Conservation (phyloP, 2,888 invertebrate genomes). For the Cataglyphis rosenhaueri region DNA sequence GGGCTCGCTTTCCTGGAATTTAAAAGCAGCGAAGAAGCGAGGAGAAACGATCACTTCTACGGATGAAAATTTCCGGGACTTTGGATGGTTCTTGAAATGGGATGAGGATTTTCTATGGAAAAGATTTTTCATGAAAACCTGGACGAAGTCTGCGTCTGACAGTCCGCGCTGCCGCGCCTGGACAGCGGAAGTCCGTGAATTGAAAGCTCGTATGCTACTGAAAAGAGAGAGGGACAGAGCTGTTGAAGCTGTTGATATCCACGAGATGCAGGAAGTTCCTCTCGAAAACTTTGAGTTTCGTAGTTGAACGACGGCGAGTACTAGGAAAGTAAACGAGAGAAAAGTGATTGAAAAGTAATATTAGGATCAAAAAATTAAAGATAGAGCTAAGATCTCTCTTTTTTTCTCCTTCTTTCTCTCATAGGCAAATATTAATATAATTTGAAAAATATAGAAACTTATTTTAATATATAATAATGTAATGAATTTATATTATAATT, state of each 20-base stretch:
- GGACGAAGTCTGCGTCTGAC: slow-evolving; percentile 65
- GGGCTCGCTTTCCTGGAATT: slow-evolving; percentile 36
- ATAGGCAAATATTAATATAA: not conserved
- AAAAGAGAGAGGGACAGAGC: slow-evolving; percentile 6
- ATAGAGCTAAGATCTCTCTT: not conserved
- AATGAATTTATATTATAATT: not conserved
- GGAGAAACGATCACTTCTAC: slow-evolving; percentile 21
- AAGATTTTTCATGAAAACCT: slow-evolving; percentile 61
- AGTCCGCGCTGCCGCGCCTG: slow-evolving; percentile 57
- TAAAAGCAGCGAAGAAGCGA: slow-evolving; percentile 25
- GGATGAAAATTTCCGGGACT: slow-evolving; percentile 64
- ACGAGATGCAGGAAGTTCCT: slow-evolving; percentile 39
- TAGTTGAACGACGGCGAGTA: not conserved
- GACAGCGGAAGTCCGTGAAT: slow-evolving; percentile 69
- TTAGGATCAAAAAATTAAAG: slow-evolving; percentile 6
- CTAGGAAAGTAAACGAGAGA: slow-evolving; percentile 15
- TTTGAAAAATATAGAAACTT: not conserved
- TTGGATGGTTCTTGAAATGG: slow-evolving; percentile 41
- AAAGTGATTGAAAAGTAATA: slow-evolving; percentile 15
- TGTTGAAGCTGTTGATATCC: slow-evolving; percentile 23
- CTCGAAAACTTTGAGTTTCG: slow-evolving; percentile 47
- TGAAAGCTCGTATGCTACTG: slow-evolving; percentile 54
- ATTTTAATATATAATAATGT: not conserved
- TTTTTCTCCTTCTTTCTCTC: not conserved
- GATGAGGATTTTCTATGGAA: slow-evolving; percentile 50